Percentiles rank a stretch among this genome's conserved stretches.
These are phyloP conservation scores for Sebastiscus albofasciatus DNA, from an alignment of 2,797 vertebrate species.

Conservation along the genomic window DNA sequence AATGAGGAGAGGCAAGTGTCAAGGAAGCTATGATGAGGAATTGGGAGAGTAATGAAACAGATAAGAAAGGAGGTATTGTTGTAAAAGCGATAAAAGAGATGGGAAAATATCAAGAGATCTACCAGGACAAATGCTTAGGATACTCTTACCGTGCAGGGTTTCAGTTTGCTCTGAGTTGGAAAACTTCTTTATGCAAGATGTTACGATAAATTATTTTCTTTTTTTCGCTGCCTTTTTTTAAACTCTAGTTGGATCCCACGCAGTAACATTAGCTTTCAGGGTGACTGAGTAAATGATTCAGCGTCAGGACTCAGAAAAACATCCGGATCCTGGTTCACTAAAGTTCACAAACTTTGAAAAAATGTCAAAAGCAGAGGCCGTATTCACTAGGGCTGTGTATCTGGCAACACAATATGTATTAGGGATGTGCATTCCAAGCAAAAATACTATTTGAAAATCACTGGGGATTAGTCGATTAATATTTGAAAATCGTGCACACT, in stretches of 20 bases:
- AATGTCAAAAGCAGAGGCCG: neutral
- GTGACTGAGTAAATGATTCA: neutral
- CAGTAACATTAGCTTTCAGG: neutral
- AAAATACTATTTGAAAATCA: too few species aligned
- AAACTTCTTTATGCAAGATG: neutral
- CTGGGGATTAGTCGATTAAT: too few species aligned
- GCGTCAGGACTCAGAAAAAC: neutral
- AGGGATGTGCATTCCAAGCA: too few species aligned
- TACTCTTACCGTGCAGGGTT: neutral
- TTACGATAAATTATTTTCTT: neutral
- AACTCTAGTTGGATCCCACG: neutral
- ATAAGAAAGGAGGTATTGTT: conserved; percentile 16
- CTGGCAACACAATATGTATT: too few species aligned
- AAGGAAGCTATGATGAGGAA: conserved; percentile 30
- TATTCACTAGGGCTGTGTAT: neutral
- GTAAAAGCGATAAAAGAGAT: conserved; percentile 20
- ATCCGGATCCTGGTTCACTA: neutral
- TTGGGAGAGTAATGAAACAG: conserved; percentile 23
- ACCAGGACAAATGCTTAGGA: neutral
- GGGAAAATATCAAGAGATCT: neutral
- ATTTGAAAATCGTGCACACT: too few species aligned
- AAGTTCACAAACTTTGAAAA: neutral
- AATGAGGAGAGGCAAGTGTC: neutral
- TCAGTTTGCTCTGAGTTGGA: neutral
- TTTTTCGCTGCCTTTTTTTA: neutral